phyloP scores from a whole-genome alignment of 2,888 invertebrate species.

The Drosophila ustulata region DNA sequence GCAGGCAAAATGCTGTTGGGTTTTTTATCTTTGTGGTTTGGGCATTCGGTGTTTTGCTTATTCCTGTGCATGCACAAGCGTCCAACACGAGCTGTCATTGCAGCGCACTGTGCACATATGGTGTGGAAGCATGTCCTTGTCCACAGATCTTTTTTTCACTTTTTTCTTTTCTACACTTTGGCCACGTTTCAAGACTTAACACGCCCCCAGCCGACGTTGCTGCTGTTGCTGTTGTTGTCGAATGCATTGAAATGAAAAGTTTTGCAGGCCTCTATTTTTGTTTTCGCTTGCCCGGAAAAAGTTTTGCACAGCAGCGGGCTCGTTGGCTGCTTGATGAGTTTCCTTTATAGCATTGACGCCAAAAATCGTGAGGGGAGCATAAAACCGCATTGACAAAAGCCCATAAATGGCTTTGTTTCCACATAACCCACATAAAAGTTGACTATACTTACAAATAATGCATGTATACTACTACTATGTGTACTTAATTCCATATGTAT shows the following conservation, averaged over 20 bases:
- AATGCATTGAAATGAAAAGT: constrained; percentile 64
- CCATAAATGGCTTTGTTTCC: constrained; percentile 55
- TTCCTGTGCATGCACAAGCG: constrained; percentile 49
- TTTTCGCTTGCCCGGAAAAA: constrained; percentile 42
- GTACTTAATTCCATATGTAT: not conserved
- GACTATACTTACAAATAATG: constrained; percentile 26
- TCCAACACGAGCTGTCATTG: constrained; percentile 20
- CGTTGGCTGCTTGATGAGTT: constrained; percentile 46
- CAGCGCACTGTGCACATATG: not conserved
- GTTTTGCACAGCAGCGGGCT: constrained; percentile 12
- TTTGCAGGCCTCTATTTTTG: constrained; percentile 24
- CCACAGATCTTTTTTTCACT: constrained; percentile 58
- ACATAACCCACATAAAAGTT: constrained; percentile 59
- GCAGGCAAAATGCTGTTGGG: constrained; percentile 36
- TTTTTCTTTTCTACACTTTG: constrained; percentile 39
- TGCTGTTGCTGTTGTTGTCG: constrained; percentile 14
- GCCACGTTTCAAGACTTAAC: constrained; percentile 51
- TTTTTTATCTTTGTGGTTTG: constrained; percentile 29
- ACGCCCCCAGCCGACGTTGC: constrained; percentile 29
- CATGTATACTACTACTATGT: constrained; percentile 1
- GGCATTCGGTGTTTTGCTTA: constrained; percentile 27
- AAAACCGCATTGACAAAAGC: constrained; percentile 54
- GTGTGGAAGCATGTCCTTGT: constrained; percentile 53
- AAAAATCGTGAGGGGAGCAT: constrained; percentile 47
- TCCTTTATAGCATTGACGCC: constrained; percentile 61